These are phyloP conservation scores for Pangasius mekongensis DNA, from an alignment of 2,797 vertebrate species.

Conservation along the genomic window DNA sequence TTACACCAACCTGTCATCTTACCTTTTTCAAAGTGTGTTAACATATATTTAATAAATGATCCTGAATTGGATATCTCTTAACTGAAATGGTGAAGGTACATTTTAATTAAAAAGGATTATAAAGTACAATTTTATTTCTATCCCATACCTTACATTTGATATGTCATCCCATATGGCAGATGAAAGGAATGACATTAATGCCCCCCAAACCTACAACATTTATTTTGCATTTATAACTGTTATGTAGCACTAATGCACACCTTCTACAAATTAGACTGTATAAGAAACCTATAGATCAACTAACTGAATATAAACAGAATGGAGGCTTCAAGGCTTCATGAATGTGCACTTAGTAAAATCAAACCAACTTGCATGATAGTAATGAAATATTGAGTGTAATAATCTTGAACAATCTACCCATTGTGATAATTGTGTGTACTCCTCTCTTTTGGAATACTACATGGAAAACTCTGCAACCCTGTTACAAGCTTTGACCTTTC, in stretches of 20 bases:
- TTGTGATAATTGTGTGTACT: not conserved
- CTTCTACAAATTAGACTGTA: not conserved
- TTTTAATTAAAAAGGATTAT: not conserved
- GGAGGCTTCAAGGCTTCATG: not conserved
- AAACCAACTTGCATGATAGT: not conserved
- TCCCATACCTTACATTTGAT: not conserved
- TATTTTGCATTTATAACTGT: not conserved
- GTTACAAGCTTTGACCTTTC: not conserved
- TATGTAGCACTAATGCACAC: not conserved
- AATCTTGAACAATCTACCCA: not conserved
- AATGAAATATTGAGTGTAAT: not conserved
- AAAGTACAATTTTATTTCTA: not conserved
- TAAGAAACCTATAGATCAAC: not conserved
- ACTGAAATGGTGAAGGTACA: not conserved
- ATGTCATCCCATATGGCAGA: not conserved
- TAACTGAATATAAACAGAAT: not conserved
- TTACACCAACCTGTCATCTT: too few species aligned
- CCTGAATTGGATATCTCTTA: not conserved
- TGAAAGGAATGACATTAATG: not conserved
- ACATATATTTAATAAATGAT: not conserved
- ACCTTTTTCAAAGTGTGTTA: not conserved
- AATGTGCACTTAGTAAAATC: not conserved
- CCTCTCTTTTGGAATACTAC: not conserved
- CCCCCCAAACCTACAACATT: not conserved
- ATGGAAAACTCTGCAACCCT: not conserved